A percentile compares a stretch with the other conserved stretches of the same genome.
These are phyloP conservation scores for Drusus annulatus DNA, from an alignment of 1,140 invertebrate genomes.

Conservation along the genomic window DNA sequence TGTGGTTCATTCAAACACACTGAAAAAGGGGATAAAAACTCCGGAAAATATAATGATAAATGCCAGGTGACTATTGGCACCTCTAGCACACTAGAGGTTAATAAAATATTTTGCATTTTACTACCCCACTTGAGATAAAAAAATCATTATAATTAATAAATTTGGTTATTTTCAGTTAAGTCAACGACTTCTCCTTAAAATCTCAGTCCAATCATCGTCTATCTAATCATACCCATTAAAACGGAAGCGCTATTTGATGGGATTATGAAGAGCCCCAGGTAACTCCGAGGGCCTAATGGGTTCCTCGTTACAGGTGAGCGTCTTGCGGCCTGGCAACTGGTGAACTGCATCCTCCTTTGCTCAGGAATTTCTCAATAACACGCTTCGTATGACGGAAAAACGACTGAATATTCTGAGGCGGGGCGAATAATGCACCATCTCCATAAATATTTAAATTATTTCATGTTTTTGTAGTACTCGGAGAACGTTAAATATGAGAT, in stretches of 20 bases:
- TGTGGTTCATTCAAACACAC: too few species aligned
- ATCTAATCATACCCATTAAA: constrained; percentile 55
- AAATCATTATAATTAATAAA: too few species aligned
- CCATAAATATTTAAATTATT: constrained; percentile 20
- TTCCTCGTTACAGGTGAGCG: constrained; percentile 49
- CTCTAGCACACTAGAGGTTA: too few species aligned
- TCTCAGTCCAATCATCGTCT: constrained; percentile 9
- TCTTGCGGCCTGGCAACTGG: constrained; percentile 1
- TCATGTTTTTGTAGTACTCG: neutral
- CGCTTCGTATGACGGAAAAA: constrained; percentile 54
- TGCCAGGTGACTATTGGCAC: too few species aligned
- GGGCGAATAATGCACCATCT: neutral
- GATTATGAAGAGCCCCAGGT: constrained; percentile 57
- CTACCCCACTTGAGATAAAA: too few species aligned
- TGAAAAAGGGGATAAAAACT: too few species aligned
- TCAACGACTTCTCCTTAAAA: too few species aligned
- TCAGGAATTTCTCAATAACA: constrained; percentile 57
- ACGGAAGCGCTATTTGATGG: constrained; percentile 58
- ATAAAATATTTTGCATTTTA: too few species aligned
- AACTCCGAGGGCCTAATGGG: constrained; percentile 52
- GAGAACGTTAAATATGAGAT: too few species aligned
- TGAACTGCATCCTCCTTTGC: neutral
- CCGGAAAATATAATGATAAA: too few species aligned
- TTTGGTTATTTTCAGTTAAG: too few species aligned
- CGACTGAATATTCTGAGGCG: constrained; percentile 26